Evolutionary conservation across 1,140 invertebrate genomes (phyloP).

Genomic region (Zaprionus taronus): DNA sequence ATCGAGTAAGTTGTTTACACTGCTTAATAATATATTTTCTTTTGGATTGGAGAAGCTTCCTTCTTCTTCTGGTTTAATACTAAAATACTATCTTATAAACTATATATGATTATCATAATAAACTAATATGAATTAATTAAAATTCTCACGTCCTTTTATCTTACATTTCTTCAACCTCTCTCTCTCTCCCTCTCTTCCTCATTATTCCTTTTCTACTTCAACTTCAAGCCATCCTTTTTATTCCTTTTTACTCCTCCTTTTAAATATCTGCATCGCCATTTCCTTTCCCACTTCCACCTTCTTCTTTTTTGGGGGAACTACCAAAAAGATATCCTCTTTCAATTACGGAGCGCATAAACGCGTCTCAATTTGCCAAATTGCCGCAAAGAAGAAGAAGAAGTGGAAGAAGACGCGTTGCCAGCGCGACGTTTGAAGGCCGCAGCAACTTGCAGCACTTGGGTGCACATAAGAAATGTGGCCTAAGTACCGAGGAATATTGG

Average conservation of each 20-base stretch:
- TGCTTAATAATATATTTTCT: too few relatives aligned
- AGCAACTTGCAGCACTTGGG: background rate
- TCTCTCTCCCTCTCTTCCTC: too few relatives aligned
- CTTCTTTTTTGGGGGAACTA: background rate
- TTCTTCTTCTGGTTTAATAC: too few relatives aligned
- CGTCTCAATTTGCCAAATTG: constrained; percentile 52
- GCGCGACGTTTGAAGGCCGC: constrained; percentile 1
- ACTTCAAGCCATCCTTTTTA: background rate
- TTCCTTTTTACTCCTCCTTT: background rate
- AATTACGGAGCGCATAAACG: constrained; percentile 15
- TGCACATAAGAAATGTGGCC: constrained; percentile 44
- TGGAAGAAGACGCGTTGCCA: background rate
- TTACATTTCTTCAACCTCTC: too few relatives aligned
- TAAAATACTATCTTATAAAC: too few relatives aligned
- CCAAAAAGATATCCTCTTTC: constrained; percentile 29
- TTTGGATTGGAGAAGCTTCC: too few relatives aligned
- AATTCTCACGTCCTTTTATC: too few relatives aligned
- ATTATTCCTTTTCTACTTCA: background rate
- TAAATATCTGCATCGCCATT: constrained; percentile 1
- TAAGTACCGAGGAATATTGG: constrained; percentile 60
- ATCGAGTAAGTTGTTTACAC: too few relatives aligned
- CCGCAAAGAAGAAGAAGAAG: background rate
- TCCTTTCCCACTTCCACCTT: background rate
- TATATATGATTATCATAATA: too few relatives aligned
- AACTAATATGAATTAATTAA: too few relatives aligned